These are phyloP conservation scores for Pammene fasciana DNA, from an alignment of 2,888 invertebrate genomes.

Conservation along the genomic window DNA sequence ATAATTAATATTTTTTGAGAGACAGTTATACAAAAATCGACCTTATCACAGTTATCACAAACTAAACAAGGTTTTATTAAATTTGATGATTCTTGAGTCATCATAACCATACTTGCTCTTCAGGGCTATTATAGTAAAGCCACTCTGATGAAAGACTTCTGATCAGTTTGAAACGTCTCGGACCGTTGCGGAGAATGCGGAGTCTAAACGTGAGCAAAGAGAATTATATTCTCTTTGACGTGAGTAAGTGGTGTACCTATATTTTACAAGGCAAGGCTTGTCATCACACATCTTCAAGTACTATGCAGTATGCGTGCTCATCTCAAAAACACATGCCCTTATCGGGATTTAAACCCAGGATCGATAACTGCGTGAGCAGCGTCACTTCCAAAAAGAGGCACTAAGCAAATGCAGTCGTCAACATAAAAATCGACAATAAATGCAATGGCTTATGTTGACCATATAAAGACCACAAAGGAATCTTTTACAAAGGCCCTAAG, in stretches of 20 bases:
- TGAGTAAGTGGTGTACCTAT: too few species aligned
- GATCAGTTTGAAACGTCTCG: too few species aligned
- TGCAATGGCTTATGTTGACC: constrained; percentile 5
- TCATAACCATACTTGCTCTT: too few species aligned
- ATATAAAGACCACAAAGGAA: constrained; percentile 23
- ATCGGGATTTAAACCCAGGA: background rate
- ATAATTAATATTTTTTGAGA: background rate
- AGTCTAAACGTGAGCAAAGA: too few species aligned
- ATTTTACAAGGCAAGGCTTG: background rate
- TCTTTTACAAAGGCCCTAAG: background rate
- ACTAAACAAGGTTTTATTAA: too few species aligned
- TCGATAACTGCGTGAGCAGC: background rate
- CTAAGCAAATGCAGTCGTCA: background rate
- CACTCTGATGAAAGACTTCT: too few species aligned
- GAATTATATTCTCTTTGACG: too few species aligned
- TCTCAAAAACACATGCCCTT: background rate
- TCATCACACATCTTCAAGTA: background rate
- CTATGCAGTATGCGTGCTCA: background rate
- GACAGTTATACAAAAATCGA: background rate
- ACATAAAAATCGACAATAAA: constrained; percentile 14
- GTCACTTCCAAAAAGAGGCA: background rate
- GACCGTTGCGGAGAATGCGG: too few species aligned
- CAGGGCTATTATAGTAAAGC: too few species aligned
- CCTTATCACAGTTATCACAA: background rate
- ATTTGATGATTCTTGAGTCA: too few species aligned